A percentile compares a stretch with the other conserved stretches of the same genome.
Evolutionary conservation across 2,888 invertebrate genomes (phyloP).

Genomic region (Brachyptera putata): DNA sequence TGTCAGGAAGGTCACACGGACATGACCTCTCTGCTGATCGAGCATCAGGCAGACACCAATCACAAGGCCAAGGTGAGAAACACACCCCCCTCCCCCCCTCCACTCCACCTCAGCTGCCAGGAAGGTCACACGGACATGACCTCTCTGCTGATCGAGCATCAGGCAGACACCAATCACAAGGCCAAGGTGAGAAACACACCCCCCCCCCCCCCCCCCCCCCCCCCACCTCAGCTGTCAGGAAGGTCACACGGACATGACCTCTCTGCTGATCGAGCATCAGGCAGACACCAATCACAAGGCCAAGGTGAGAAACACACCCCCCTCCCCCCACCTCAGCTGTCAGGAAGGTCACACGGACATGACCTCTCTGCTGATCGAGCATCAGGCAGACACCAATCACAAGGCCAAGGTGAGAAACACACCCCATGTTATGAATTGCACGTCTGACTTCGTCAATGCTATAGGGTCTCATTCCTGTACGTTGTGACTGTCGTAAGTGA

Average conservation of each 20-base stretch:
- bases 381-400: constrained; percentile 80
- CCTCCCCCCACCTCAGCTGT: constrained; percentile 75
- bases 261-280: constrained; percentile 84
- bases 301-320: constrained; percentile 57
- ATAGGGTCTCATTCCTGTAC: too few species aligned
- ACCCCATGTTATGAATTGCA: too few species aligned
- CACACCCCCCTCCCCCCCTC: background rate
- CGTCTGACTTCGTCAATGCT: too few species aligned
- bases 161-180: constrained; percentile 88
- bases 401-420: constrained; percentile 77
- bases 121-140: constrained; percentile 93
- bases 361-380: constrained; percentile 85
- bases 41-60: constrained; percentile 83
- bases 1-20: constrained; percentile 92
- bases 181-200: too few species aligned
- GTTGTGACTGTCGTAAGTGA: too few species aligned
- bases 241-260: constrained; percentile 92
- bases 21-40: constrained; percentile 88
- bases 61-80: constrained; percentile 75
- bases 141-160: constrained; percentile 87
- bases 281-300: constrained; percentile 82
- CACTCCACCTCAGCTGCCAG: too few species aligned
- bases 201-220: constrained; percentile 83
- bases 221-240: constrained; percentile 91
- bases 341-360: constrained; percentile 95